Conservation (phyloP, 1,140 invertebrate genomes). For the Lucilia cuprina region DNA sequence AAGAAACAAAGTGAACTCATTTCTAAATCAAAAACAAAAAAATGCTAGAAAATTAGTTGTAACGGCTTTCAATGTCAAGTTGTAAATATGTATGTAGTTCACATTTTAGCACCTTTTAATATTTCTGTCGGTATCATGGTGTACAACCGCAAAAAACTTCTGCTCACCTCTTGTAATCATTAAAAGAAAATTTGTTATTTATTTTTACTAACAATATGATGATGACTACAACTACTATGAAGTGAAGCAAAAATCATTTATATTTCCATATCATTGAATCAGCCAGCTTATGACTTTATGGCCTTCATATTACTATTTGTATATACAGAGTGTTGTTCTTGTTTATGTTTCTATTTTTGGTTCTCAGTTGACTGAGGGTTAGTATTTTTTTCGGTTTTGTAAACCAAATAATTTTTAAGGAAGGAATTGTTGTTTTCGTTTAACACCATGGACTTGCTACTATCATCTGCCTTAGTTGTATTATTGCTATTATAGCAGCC, state of each 20-base stretch:
- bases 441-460: not conserved
- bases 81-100: too few species aligned
- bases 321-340: not conserved
- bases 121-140: too few species aligned
- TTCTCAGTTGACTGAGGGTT: too few species aligned
- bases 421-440: not conserved
- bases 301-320: not conserved
- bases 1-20: too few species aligned
- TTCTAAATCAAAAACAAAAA: too few species aligned
- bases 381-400: too few species aligned
- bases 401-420: not conserved
- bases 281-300: not conserved
- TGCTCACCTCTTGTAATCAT: not conserved
- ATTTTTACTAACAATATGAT: not conserved
- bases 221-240: not conserved
- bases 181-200: not conserved
- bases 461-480: not conserved
- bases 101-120: too few species aligned
- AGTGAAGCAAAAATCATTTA: not conserved
- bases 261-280: not conserved
- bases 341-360: too few species aligned
- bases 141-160: not conserved
- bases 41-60: too few species aligned
- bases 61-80: too few species aligned
- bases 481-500: not conserved